These are phyloP conservation scores for Bombus affinis DNA, from an alignment of 1,140 invertebrate genomes.

Conservation along the genomic window DNA sequence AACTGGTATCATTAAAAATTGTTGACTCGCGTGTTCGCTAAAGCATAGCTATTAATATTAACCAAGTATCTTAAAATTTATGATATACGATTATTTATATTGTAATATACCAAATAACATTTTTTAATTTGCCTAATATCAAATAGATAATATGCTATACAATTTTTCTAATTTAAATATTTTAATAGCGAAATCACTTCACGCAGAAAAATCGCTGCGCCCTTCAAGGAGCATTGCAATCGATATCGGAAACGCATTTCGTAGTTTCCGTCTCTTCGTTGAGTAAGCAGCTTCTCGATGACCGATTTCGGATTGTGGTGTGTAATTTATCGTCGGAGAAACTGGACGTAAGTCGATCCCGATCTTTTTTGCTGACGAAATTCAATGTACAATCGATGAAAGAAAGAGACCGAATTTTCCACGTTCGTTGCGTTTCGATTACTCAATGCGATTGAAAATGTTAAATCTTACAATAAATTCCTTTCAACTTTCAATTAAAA, in stretches of 20 bases:
- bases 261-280: slow-evolving; percentile 8
- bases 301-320: slow-evolving; percentile 25
- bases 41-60: background rate
- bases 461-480: no score
- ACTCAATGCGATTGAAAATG: background rate
- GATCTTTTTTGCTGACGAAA: slow-evolving; percentile 7
- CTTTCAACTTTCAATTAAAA: background rate
- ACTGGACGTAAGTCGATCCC: slow-evolving; percentile 34
- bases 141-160: no score
- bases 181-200: background rate
- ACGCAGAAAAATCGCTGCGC: background rate
- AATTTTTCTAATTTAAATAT: no score
- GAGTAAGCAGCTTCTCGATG: slow-evolving; percentile 13
- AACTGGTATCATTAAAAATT: background rate
- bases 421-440: background rate
- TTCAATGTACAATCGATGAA: background rate
- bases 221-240: background rate
- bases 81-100: background rate
- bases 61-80: background rate
- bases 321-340: slow-evolving; percentile 39
- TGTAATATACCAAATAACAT: background rate
- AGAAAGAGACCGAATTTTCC: background rate
- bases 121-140: no score
- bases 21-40: background rate
- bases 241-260: slow-evolving; percentile 8